Percentiles rank a stretch among this genome's conserved stretches.
phyloP scores from a whole-genome alignment of 2,888 invertebrate species.

The Ashinkailepas kermadecensis region DNA sequence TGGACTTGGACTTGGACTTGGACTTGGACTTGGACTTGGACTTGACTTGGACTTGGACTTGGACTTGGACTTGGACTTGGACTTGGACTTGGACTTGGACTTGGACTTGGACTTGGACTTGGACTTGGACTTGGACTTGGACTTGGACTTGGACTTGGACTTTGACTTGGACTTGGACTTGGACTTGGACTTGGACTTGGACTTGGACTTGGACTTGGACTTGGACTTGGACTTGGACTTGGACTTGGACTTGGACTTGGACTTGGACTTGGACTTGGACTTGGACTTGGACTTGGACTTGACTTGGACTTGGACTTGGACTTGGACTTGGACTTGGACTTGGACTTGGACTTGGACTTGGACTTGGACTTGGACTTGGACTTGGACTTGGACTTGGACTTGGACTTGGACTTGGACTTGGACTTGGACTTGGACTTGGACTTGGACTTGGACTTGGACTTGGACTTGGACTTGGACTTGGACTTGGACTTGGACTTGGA shows the following conservation, averaged over 20 bases:
- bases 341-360: conserved; percentile 21
- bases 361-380: conserved; percentile 14
- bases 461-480: conserved; percentile 14
- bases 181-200: conserved; percentile 14
- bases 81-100: conserved; percentile 6
- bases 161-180: no score
- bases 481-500: conserved; percentile 14
- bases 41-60: conserved; percentile 14
- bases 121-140: conserved; percentile 14
- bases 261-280: conserved; percentile 14
- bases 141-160: no score
- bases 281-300: no score
- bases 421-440: conserved; percentile 14
- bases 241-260: conserved; percentile 14
- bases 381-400: conserved; percentile 14
- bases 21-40: conserved; percentile 8
- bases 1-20: conserved; percentile 14
- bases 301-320: conserved; percentile 22
- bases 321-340: conserved; percentile 14
- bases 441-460: conserved; percentile 14
- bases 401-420: conserved; percentile 14
- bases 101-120: not conserved
- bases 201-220: conserved; percentile 14
- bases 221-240: conserved; percentile 14
- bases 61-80: conserved; percentile 14